Percentiles rank a stretch among this genome's conserved stretches.
Conservation (phyloP, 2,888 invertebrate genomes). For the Ophion ventricosus region DNA sequence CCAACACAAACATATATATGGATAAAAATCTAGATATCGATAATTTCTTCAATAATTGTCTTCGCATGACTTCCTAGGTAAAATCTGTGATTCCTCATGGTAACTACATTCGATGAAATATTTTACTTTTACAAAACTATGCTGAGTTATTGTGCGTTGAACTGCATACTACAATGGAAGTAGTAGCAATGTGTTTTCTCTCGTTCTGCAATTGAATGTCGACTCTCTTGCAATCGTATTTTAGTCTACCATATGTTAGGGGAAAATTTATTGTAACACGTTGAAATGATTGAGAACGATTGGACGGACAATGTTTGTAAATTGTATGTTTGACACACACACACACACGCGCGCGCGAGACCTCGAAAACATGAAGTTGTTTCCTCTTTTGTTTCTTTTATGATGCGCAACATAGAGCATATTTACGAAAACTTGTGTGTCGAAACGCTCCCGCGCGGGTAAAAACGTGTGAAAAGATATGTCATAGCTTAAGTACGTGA, state of each 20-base stretch:
- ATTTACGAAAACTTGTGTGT: background rate
- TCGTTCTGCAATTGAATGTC: background rate
- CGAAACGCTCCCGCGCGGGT: background rate
- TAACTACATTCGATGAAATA: constrained; percentile 11
- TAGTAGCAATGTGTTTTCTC: background rate
- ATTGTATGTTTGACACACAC: background rate
- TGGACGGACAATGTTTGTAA: constrained; percentile 2
- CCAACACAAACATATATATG: background rate
- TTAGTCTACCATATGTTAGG: background rate
- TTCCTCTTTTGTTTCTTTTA: constrained; percentile 2
- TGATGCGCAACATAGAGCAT: constrained; percentile 37
- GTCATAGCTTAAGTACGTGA: constrained; percentile 18
- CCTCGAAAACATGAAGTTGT: background rate
- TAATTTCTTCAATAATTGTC: background rate
- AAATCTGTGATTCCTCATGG: background rate
- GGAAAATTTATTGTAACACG: background rate
- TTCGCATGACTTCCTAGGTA: background rate
- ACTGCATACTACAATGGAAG: background rate
- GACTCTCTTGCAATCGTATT: background rate
- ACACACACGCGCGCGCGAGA: background rate
- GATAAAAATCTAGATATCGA: background rate
- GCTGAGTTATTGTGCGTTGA: no score
- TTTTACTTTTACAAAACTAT: constrained; percentile 4
- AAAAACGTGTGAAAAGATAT: constrained; percentile 44
- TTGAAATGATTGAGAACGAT: background rate